Evolutionary conservation across 2,797 vertebrate genomes (phyloP), one percentile per base, ranked within the genome.

Genomic region (Cryptoprocta ferox): DNA sequence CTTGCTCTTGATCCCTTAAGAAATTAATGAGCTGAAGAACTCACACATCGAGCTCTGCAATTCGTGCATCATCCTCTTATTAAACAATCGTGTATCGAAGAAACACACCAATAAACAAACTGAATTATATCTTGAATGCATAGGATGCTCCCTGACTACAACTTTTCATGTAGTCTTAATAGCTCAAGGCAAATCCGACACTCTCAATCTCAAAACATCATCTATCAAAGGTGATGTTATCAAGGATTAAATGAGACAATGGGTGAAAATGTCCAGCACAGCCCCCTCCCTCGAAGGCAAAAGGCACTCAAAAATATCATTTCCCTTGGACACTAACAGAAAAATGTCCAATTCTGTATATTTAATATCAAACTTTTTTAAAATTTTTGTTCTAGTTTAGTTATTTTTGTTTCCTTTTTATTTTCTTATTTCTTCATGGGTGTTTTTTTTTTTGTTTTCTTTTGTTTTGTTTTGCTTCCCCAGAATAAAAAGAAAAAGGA

Each of bases 191-290:
- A 93, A 90, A 84, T 91, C 45, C 65, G 14, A 84, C 37, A 65
- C 6, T 81, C 37, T 76, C 53, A 45, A 65, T 65, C n/a, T 75
- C 39, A 91, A 79, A 89, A 76, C 4, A 56, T 39, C 13, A 93
- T 66, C 16, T 82, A 92, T 56, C 61, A 92, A 94, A 75, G 32
- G 79, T 39, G 73, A 75, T 80, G 82, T 79, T 92, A 73, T 70
- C 56, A 81, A 81, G 30, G 39, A 96, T 86, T 95, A 92, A 92
- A 84, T 82, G 24, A 94, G 15, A 79, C 86, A 91, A 70, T 81
- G 21, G 68, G 37, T 75, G 39, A 94, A 84, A 89, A 89, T 21
- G 15, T 7, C 37, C 76, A 50, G 48, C 4, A 37, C 12, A 50
- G 6, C 18, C 73, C 28, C 32, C 42, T 48, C 9, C 50, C 42